phyloP scores from a whole-genome alignment of 2,797 vertebrate species.

The Etheostoma nigrum region DNA sequence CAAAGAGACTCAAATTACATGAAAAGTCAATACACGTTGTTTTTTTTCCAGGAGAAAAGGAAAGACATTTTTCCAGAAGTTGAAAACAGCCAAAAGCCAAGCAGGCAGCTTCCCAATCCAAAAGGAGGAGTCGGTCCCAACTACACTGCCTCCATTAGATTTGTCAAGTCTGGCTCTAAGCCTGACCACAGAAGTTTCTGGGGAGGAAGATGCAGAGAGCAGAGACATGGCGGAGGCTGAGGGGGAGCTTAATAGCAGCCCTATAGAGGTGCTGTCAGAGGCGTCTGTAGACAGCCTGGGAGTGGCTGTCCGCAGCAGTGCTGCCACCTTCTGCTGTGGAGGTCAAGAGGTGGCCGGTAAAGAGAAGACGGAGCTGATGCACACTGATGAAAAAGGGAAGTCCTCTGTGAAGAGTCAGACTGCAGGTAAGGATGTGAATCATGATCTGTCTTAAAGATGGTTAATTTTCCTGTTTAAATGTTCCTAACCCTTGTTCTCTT shows the following conservation, averaged over 20 bases:
- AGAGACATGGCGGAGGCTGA: conserved; percentile 72
- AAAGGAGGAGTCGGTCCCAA: conserved; percentile 28
- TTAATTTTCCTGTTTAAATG: background rate
- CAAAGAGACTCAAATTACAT: background rate
- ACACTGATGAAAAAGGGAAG: conserved; percentile 22
- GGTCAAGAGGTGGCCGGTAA: conserved; percentile 60
- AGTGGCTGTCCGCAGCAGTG: conserved; percentile 72
- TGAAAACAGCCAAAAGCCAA: conserved; percentile 55
- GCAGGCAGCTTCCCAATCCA: conserved; percentile 26
- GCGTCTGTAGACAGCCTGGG: conserved; percentile 63
- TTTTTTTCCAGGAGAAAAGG: conserved; percentile 74
- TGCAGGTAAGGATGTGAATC: conserved; percentile 57
- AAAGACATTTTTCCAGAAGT: conserved; percentile 72
- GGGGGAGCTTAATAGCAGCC: conserved; percentile 55
- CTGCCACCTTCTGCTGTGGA: conserved; percentile 83
- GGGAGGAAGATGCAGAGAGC: conserved; percentile 54
- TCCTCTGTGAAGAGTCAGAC: conserved; percentile 49
- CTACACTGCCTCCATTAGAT: conserved; percentile 48
- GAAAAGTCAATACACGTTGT: background rate
- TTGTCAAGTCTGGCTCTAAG: conserved; percentile 47
- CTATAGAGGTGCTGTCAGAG: conserved; percentile 54
- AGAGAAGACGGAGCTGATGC: conserved; percentile 35
- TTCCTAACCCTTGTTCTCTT: background rate
- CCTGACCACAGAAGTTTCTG: conserved; percentile 42
- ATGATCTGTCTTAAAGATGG: too few relatives aligned